Evolutionary conservation across 2,888 invertebrate species (phyloP).

Genomic region (Lymantria dispar): DNA sequence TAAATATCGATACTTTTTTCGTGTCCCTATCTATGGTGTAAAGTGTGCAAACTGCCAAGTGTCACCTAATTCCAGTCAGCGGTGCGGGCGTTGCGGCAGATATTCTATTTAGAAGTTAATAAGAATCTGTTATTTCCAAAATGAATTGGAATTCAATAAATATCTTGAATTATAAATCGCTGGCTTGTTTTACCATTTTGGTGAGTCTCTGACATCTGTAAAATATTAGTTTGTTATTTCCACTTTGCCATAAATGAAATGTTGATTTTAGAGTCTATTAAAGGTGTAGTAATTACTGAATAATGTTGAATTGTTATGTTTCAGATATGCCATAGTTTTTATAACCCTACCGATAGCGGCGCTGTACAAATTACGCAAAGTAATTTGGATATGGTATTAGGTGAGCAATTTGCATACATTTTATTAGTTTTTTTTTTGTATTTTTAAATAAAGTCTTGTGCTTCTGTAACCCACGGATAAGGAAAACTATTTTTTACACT

Average conservation of each 20-base stretch:
- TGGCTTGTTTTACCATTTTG: constrained; percentile 57
- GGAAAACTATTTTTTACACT: too few species aligned
- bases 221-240: constrained; percentile 18
- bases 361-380: constrained; percentile 90
- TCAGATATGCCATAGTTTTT: constrained; percentile 83
- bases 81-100: constrained; percentile 24
- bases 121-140: constrained; percentile 19
- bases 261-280: constrained; percentile 68
- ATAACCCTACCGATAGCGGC: constrained; percentile 90
- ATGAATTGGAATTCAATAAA: constrained; percentile 50
- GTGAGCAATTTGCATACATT: constrained; percentile 72
- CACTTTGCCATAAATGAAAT: constrained; percentile 40
- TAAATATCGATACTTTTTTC: too few species aligned
- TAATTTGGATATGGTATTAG: constrained; percentile 92
- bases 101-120: constrained; percentile 36
- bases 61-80: constrained; percentile 30
- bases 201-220: constrained; percentile 44
- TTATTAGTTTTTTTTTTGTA: background rate
- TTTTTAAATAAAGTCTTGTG: too few species aligned
- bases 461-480: too few species aligned
- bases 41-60: constrained; percentile 10
- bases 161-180: constrained; percentile 52
- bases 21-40: too few species aligned
- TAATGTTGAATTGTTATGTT: constrained; percentile 62
- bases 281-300: constrained; percentile 54